Evolutionary conservation across 1,140 invertebrate species (phyloP).

Genomic region (Macrostomum lignano): DNA sequence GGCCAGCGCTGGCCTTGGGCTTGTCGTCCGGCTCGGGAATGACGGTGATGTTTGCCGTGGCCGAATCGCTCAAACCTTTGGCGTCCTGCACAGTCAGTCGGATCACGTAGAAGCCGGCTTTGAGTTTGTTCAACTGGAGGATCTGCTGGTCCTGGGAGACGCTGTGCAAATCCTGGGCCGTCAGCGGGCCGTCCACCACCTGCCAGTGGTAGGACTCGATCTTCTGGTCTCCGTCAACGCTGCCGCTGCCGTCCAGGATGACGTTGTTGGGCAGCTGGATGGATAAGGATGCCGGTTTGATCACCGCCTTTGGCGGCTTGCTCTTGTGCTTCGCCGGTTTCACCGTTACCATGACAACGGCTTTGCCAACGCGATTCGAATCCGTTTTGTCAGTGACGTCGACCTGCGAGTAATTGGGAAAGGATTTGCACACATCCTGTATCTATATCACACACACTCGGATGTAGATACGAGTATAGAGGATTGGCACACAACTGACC

Average conservation of each 20-base stretch:
- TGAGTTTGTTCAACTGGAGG: constrained; percentile 44
- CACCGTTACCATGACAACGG: no score
- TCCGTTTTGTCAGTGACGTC: no score
- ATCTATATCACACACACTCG: no score
- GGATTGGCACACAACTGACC: no score
- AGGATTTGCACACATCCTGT: no score
- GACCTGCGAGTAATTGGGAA: no score
- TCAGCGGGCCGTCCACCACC: constrained; percentile 50
- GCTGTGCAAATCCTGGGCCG: constrained; percentile 45
- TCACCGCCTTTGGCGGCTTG: constrained; percentile 49
- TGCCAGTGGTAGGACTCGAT: constrained; percentile 66
- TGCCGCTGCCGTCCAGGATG: constrained; percentile 53
- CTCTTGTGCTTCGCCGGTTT: constrained; percentile 56
- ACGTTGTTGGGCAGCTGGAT: constrained; percentile 63
- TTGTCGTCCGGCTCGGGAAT: constrained; percentile 47
- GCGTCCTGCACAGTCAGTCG: constrained; percentile 64
- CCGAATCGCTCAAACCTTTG: constrained; percentile 52
- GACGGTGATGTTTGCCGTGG: constrained; percentile 58
- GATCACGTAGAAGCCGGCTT: constrained; percentile 66
- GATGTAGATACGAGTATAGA: no score
- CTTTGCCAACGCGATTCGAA: no score
- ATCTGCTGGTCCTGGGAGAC: constrained; percentile 47
- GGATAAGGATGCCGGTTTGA: constrained; percentile 48
- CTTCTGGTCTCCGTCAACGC: constrained; percentile 47
- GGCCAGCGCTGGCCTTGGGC: constrained; percentile 66